A percentile compares a stretch with the other conserved stretches of the same genome.
phyloP scores from a whole-genome alignment of 53 echinoderm and acorn worm genomes.

The Hippasteria phrygiana region DNA sequence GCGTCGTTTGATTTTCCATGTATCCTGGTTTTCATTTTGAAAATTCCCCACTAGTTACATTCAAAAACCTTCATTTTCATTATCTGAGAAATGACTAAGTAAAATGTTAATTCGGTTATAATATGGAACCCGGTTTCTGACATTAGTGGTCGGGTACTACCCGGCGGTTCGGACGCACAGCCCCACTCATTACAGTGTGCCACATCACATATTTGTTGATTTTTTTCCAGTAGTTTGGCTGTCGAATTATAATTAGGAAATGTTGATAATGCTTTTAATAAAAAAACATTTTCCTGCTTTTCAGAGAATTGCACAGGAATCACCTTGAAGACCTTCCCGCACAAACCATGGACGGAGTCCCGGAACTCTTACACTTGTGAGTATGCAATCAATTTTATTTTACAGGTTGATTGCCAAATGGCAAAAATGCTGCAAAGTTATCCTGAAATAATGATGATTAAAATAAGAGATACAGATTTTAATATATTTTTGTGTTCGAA shows the following conservation, averaged over 20 bases:
- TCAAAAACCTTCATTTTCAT: too few relatives aligned
- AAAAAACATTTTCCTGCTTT: constrained; percentile 1
- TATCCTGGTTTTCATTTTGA: too few relatives aligned
- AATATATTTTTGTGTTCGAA: background rate
- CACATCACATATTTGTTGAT: background rate
- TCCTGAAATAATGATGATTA: background rate
- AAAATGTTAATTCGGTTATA: too few relatives aligned
- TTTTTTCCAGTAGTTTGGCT: background rate
- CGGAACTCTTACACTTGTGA: constrained; percentile 89
- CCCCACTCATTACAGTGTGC: too few relatives aligned
- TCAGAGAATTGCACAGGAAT: constrained; percentile 90
- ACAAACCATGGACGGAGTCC: constrained; percentile 71
- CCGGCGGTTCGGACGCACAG: too few relatives aligned
- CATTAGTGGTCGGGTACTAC: too few relatives aligned
- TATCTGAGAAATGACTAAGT: too few relatives aligned
- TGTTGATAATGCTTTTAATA: background rate
- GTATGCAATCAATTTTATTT: constrained; percentile 26
- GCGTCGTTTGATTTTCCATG: too few relatives aligned
- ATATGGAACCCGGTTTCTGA: too few relatives aligned
- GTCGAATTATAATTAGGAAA: background rate
- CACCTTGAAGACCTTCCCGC: constrained; percentile 57
- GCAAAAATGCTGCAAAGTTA: background rate
- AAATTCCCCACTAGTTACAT: too few relatives aligned
- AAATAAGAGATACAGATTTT: background rate
- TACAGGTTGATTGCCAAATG: background rate